Conservation (phyloP, 2,113 vertebrate species). For the Copsychus sechellarum region DNA sequence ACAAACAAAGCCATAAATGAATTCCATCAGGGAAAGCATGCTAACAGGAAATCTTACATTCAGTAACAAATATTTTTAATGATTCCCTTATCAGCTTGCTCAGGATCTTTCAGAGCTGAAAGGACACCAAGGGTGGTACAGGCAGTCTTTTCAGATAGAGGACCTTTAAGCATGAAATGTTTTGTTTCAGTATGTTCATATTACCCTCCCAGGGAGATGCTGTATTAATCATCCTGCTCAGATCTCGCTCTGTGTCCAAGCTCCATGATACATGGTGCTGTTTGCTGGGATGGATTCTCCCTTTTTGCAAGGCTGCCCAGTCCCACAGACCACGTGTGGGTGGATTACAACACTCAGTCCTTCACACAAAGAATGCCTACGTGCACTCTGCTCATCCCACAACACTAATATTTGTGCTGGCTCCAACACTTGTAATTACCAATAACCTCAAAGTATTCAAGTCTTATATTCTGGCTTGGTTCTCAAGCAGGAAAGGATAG, state of each 20-base stretch:
- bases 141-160: background rate
- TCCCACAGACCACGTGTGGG: accelerated
- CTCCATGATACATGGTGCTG: background rate
- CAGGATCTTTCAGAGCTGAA: background rate
- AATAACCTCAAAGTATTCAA: background rate
- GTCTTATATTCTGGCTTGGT: background rate
- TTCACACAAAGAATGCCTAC: background rate
- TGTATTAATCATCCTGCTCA: background rate
- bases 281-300: background rate
- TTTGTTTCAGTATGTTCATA: background rate
- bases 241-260: background rate
- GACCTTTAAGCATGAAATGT: background rate
- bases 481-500: background rate
- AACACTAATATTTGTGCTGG: background rate
- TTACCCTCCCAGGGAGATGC: background rate
- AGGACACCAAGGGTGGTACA: background rate
- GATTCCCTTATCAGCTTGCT: background rate
- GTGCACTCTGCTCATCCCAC: background rate
- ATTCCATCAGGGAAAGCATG: background rate
- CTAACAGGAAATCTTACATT: background rate
- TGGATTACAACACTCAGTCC: background rate
- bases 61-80: background rate
- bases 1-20: background rate
- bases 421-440: background rate
- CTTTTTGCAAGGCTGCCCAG: background rate